Percentiles rank a stretch among this genome's conserved stretches.
Evolutionary conservation across 1,140 invertebrate species (phyloP).

Genomic region (Micrasema minimum): DNA sequence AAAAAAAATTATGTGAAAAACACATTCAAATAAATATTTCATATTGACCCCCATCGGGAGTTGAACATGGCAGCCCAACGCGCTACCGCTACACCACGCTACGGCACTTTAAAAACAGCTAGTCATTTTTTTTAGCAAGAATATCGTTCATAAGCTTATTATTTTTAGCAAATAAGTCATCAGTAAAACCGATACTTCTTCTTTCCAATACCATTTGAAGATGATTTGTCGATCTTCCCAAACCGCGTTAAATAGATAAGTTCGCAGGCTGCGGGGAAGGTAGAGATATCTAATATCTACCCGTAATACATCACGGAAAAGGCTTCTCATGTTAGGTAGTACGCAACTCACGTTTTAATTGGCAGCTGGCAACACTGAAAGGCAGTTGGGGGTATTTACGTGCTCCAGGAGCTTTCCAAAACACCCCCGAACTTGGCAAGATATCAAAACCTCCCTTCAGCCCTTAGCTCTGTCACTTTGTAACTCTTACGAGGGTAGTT

Average conservation of each 20-base stretch:
- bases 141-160: too few relatives aligned
- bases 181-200: too few relatives aligned
- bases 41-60: too few relatives aligned
- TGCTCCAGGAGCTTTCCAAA: slow-evolving; percentile 5
- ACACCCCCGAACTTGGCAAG: slow-evolving; percentile 29
- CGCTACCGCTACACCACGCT: too few relatives aligned
- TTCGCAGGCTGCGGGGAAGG: neutral
- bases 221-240: neutral
- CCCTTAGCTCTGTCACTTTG: slow-evolving; percentile 31
- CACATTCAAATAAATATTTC: too few relatives aligned
- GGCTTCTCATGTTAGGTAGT: neutral
- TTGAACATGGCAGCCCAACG: too few relatives aligned
- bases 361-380: slow-evolving; percentile 17
- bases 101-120: too few relatives aligned
- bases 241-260: slow-evolving; percentile 2
- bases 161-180: too few relatives aligned
- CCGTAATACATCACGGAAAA: slow-evolving; percentile 16
- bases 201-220: too few relatives aligned
- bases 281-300: too few relatives aligned
- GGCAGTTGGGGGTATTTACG: slow-evolving; percentile 21
- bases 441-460: neutral
- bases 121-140: too few relatives aligned
- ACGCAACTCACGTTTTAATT: slow-evolving; percentile 34
- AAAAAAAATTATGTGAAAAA: too few relatives aligned
- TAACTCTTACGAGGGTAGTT: neutral